Evolutionary conservation across 2,113 vertebrate genomes (phyloP).

Genomic region (Lagenorhynchus albirostris): DNA sequence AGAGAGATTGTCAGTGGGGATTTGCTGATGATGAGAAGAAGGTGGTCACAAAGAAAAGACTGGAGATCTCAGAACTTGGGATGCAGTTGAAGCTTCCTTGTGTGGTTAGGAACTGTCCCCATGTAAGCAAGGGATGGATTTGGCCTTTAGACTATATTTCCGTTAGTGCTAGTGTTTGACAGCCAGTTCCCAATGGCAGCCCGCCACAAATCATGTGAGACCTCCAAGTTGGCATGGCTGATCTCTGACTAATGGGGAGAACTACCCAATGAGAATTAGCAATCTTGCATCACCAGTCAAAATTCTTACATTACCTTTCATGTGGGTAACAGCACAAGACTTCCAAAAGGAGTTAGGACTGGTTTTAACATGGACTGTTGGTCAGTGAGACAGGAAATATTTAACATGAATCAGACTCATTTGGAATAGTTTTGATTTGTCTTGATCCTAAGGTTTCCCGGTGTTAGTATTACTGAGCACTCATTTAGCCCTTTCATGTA

Average conservation of each 20-base stretch:
- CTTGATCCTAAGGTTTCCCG: constrained; percentile 5
- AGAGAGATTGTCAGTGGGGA: neutral
- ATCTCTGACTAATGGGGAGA: constrained; percentile 70
- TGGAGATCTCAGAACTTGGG: neutral
- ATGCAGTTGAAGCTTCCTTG: neutral
- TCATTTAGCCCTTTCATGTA: neutral
- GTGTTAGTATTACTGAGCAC: neutral
- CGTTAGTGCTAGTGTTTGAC: constrained; percentile 9
- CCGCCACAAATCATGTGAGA: neutral
- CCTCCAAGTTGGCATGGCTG: constrained; percentile 42
- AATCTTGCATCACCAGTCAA: constrained; percentile 42
- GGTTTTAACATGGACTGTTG: constrained; percentile 52
- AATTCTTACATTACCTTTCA: constrained; percentile 56
- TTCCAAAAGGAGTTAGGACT: constrained; percentile 36
- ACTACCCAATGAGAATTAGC: constrained; percentile 57
- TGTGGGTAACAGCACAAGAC: constrained; percentile 31
- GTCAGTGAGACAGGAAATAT: constrained; percentile 49
- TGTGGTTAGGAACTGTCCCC: neutral
- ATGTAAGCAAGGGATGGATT: neutral
- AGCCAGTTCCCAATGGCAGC: neutral
- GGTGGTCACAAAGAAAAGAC: neutral
- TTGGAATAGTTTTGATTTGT: constrained; percentile 32
- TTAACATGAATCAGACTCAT: constrained; percentile 42
- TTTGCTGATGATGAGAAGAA: neutral
- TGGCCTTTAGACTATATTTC: constrained; percentile 50